Evolutionary conservation across 2,113 vertebrate species (phyloP).

Genomic region (Etia nguti): DNA sequence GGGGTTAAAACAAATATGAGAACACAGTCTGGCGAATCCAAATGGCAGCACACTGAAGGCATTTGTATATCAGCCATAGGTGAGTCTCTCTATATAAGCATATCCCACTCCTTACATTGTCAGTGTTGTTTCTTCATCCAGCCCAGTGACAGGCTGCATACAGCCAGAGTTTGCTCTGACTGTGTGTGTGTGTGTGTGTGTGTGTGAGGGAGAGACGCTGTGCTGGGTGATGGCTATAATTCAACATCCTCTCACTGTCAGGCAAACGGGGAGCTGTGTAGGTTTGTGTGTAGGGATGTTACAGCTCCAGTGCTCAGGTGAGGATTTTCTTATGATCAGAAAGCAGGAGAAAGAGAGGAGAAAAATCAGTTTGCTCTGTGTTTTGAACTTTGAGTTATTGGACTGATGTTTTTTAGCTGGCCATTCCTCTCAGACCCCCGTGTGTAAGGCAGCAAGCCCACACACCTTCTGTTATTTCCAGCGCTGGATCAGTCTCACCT

Average conservation of each 20-base stretch:
- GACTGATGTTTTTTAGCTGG: slow-evolving; percentile 11
- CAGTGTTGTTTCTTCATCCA: slow-evolving; percentile 43
- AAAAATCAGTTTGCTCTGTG: background rate
- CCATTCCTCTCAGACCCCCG: slow-evolving; percentile 13
- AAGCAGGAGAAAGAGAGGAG: background rate
- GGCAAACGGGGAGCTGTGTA: slow-evolving; percentile 11
- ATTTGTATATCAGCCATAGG: background rate
- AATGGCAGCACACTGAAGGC: background rate
- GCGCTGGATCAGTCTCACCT: slow-evolving; percentile 48
- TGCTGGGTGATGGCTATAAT: slow-evolving; percentile 45
- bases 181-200: slow-evolving; percentile 14
- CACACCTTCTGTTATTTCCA: slow-evolving; percentile 54
- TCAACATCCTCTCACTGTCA: slow-evolving; percentile 51
- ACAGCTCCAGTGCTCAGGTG: slow-evolving; percentile 29
- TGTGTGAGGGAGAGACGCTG: background rate
- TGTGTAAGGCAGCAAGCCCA: slow-evolving; percentile 27
- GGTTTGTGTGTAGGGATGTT: slow-evolving; percentile 21
- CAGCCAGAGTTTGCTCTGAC: slow-evolving; percentile 18
- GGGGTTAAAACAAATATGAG: background rate
- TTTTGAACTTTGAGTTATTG: slow-evolving; percentile 47
- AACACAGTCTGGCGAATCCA: background rate
- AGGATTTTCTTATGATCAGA: slow-evolving; percentile 18
- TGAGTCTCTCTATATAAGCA: background rate
- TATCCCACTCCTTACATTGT: slow-evolving; percentile 1
- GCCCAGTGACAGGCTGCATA: slow-evolving; percentile 44